Percentiles rank a stretch among this genome's conserved stretches.
These are phyloP conservation scores for Rostratula benghalensis DNA, from an alignment of 2,113 vertebrate genomes.

Conservation along the genomic window DNA sequence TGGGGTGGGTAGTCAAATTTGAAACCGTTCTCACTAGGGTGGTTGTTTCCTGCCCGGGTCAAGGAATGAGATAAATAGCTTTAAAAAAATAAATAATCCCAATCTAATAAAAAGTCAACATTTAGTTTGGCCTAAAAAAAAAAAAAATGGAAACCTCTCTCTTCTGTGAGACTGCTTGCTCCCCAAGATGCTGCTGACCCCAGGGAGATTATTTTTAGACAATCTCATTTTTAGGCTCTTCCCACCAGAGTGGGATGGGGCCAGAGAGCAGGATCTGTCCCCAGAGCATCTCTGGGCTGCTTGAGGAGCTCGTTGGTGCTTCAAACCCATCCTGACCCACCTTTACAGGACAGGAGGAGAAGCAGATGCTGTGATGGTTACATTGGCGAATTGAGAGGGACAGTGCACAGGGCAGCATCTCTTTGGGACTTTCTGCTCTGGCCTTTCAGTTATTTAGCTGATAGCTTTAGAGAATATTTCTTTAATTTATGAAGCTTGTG, in stretches of 20 bases:
- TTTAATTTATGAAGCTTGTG: neutral
- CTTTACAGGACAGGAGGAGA: neutral
- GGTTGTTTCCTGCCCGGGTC: neutral
- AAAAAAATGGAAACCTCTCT: neutral
- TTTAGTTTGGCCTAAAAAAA: constrained; percentile 37
- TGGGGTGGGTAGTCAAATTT: neutral
- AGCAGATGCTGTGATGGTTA: too few species aligned
- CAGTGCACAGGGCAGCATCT: fast-evolving
- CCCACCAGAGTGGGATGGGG: neutral
- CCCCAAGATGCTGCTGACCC: neutral
- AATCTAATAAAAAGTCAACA: neutral
- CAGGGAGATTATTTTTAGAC: neutral
- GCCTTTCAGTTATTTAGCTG: neutral
- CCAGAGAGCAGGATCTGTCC: neutral
- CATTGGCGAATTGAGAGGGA: fast-evolving
- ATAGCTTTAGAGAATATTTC: neutral
- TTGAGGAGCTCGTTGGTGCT: neutral
- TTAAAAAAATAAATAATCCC: neutral
- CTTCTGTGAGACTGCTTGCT: neutral
- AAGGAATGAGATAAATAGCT: neutral
- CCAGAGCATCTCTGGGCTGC: neutral
- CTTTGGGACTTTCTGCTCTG: neutral
- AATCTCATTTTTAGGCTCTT: neutral
- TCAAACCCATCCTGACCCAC: neutral
- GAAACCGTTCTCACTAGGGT: constrained; percentile 9